phyloP scores from a whole-genome alignment of 1,140 invertebrate genomes.

The Spodoptera litura region DNA sequence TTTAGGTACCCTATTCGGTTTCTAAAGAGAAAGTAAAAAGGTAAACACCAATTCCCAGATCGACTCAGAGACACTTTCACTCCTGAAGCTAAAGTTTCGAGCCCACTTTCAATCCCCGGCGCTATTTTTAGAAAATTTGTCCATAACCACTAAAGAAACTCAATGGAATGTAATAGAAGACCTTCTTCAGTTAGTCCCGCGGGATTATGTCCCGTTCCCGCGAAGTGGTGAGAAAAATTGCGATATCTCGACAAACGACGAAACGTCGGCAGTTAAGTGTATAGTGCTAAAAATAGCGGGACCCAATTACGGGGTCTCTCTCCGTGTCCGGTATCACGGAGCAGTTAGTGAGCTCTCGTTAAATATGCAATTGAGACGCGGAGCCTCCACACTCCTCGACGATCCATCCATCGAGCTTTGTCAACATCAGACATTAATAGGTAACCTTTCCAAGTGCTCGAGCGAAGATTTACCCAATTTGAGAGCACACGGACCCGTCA shows the following conservation, averaged over 20 bases:
- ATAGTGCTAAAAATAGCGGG: conserved; percentile 58
- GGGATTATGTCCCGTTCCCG: conserved; percentile 22
- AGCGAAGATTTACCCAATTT: conserved; percentile 32
- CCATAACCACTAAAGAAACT: conserved; percentile 24
- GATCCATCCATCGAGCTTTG: conserved; percentile 19
- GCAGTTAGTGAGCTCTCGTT: conserved; percentile 59
- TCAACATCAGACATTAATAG: conserved; percentile 46
- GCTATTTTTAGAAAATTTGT: conserved; percentile 34
- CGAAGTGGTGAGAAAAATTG: conserved; percentile 29
- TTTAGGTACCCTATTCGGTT: no score
- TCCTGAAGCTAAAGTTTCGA: conserved; percentile 21
- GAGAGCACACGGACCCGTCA: conserved; percentile 16
- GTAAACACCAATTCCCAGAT: conserved; percentile 1
- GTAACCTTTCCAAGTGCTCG: conserved; percentile 15
- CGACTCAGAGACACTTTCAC: background rate
- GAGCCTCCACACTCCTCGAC: conserved; percentile 26
- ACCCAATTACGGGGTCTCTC: conserved; percentile 62
- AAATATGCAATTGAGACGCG: conserved; percentile 64
- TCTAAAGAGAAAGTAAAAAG: conserved; percentile 10
- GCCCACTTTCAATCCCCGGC: conserved; percentile 27
- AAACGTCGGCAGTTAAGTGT: conserved; percentile 28
- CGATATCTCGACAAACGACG: conserved; percentile 47
- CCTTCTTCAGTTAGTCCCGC: conserved; percentile 8
- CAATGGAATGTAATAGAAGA: conserved; percentile 40
- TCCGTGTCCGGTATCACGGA: conserved; percentile 32